A percentile compares a stretch with the other conserved stretches of the same genome.
Evolutionary conservation across 2,113 vertebrate species (phyloP).

Genomic region (Esox niger): DNA sequence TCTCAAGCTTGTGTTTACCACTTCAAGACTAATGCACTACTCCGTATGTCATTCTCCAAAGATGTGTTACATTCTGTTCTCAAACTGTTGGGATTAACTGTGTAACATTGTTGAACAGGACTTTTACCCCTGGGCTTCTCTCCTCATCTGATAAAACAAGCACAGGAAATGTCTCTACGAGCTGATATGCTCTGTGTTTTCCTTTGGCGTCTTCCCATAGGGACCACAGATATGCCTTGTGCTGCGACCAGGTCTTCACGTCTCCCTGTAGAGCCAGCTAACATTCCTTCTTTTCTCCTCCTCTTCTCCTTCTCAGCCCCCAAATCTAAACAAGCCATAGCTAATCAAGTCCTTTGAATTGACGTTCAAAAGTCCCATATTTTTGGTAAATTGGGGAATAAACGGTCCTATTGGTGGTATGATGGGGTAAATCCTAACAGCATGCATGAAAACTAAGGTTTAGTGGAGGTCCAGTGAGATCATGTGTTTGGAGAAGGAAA

Average conservation of each 20-base stretch:
- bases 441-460: constrained; percentile 54
- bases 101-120: constrained; percentile 5
- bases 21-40: constrained; percentile 23
- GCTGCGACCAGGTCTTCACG: neutral
- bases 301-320: constrained; percentile 18
- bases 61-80: constrained; percentile 53
- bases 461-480: constrained; percentile 51
- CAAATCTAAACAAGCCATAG: constrained; percentile 51
- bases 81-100: neutral
- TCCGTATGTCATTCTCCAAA: constrained; percentile 65
- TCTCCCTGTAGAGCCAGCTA: constrained; percentile 20
- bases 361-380: constrained; percentile 41
- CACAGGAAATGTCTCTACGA: constrained; percentile 73
- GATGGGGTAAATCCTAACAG: constrained; percentile 49
- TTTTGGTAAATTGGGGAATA: constrained; percentile 40
- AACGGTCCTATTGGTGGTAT: constrained; percentile 30
- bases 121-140: constrained; percentile 52
- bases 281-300: constrained; percentile 23
- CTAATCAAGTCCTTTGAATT: constrained; percentile 55
- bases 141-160: constrained; percentile 74
- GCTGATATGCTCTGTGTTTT: constrained; percentile 66
- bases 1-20: constrained; percentile 61
- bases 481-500: constrained; percentile 66
- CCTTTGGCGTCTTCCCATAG: constrained; percentile 50
- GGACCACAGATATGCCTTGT: constrained; percentile 54